A percentile compares a stretch with the other conserved stretches of the same genome.
Conservation (phyloP, 2,113 vertebrate genomes). For the Spermophilus dauricus region DNA sequence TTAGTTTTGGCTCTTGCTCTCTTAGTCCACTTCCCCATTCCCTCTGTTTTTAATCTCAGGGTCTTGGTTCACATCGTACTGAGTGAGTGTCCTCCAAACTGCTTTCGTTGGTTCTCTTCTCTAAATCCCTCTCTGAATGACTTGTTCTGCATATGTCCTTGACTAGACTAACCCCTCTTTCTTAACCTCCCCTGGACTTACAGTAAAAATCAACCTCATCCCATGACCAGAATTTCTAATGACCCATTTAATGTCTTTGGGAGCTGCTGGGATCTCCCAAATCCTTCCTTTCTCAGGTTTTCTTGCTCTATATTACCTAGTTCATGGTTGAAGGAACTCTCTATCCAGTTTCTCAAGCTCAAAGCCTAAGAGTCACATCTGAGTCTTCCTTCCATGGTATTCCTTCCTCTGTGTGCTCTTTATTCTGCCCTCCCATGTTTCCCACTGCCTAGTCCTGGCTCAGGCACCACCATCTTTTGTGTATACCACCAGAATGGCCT, state of each 20-base stretch:
- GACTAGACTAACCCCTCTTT: background rate
- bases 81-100: background rate
- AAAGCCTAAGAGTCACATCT: background rate
- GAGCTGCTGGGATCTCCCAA: background rate
- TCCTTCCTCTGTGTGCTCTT: background rate
- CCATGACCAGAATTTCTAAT: background rate
- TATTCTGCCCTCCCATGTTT: background rate
- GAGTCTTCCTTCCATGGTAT: background rate
- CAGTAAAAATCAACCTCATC: background rate
- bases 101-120: background rate
- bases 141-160: background rate
- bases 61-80: background rate
- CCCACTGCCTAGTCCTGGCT: background rate
- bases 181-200: background rate
- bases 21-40: background rate
- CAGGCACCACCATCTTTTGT: background rate
- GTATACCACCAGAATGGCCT: background rate
- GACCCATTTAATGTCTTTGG: background rate
- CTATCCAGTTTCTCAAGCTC: background rate
- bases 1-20: background rate
- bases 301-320: background rate
- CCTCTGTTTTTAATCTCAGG: too few relatives aligned
- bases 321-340: background rate
- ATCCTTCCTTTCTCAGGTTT: background rate
- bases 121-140: background rate